Conservation (phyloP, 1,140 invertebrate species). For the Calephelis virginiensis region DNA sequence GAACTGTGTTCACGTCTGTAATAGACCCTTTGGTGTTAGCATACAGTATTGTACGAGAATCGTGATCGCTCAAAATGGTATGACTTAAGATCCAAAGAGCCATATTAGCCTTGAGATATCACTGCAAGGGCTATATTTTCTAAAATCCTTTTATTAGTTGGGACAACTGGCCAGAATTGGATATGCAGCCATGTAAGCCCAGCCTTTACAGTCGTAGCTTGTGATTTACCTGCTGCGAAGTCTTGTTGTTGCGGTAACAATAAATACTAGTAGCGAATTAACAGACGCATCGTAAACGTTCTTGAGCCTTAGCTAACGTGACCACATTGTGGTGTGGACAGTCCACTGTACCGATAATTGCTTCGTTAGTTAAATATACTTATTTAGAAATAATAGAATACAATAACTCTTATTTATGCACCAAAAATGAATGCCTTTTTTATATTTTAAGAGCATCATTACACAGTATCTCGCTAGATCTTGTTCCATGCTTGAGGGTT, state of each 20-base stretch:
- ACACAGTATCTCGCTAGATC: too few species aligned
- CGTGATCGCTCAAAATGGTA: constrained; percentile 35
- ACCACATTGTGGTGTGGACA: too few species aligned
- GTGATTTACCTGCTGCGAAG: constrained; percentile 39
- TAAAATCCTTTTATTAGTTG: constrained; percentile 31
- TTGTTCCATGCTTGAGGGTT: too few species aligned
- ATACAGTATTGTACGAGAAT: constrained; percentile 27
- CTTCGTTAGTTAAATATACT: constrained; percentile 1
- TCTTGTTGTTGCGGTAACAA: constrained; percentile 37
- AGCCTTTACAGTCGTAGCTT: constrained; percentile 28
- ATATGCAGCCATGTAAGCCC: constrained; percentile 35
- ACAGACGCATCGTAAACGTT: constrained; percentile 42
- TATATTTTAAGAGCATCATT: too few species aligned
- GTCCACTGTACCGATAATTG: too few species aligned
- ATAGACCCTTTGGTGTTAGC: constrained; percentile 14
- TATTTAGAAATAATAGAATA: too few species aligned
- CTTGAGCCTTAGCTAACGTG: constrained; percentile 1
- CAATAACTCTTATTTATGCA: too few species aligned
- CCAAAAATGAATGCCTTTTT: too few species aligned
- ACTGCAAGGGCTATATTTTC: constrained; percentile 20
- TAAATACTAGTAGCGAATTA: constrained; percentile 57
- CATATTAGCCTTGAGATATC: constrained; percentile 28
- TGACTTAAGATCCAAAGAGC: constrained; percentile 30
- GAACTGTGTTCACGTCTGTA: constrained; percentile 1
- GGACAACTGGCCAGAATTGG: constrained; percentile 31